Percentiles rank a stretch among this genome's conserved stretches.
Evolutionary conservation across 2,113 vertebrate genomes (phyloP).

Genomic region (Oenanthe oenanthe): DNA sequence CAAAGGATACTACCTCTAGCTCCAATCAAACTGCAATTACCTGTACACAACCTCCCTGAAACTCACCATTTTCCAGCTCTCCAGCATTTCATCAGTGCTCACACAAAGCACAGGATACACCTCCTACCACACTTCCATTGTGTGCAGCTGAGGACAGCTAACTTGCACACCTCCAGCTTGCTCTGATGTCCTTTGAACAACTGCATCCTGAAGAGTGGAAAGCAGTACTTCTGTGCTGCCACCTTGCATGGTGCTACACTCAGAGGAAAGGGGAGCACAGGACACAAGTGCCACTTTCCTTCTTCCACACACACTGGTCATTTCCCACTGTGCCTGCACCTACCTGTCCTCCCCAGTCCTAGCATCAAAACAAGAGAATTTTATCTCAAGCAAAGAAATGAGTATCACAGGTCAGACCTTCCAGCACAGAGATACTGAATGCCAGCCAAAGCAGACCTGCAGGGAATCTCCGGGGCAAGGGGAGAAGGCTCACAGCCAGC

Average conservation of each 20-base stretch:
- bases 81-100: accelerated
- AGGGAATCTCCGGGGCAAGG: background rate
- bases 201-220: background rate
- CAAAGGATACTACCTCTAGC: background rate
- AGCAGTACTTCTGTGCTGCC: background rate
- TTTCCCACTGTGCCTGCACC: background rate
- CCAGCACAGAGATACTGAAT: background rate
- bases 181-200: background rate
- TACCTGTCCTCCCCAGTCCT: accelerated
- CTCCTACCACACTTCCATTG: background rate
- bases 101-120: background rate
- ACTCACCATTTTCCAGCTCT: background rate
- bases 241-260: accelerated
- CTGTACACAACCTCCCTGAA: background rate
- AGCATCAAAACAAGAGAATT: background rate
- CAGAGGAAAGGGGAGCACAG: background rate
- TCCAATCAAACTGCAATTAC: background rate
- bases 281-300: background rate
- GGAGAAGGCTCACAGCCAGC: background rate
- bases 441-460: background rate
- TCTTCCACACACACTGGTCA: background rate
- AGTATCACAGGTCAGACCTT: background rate
- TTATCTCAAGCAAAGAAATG: accelerated
- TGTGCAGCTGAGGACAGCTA: background rate
- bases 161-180: background rate